Evolutionary conservation across 2,113 vertebrate genomes (phyloP).

Genomic region (Thermophis baileyi): DNA sequence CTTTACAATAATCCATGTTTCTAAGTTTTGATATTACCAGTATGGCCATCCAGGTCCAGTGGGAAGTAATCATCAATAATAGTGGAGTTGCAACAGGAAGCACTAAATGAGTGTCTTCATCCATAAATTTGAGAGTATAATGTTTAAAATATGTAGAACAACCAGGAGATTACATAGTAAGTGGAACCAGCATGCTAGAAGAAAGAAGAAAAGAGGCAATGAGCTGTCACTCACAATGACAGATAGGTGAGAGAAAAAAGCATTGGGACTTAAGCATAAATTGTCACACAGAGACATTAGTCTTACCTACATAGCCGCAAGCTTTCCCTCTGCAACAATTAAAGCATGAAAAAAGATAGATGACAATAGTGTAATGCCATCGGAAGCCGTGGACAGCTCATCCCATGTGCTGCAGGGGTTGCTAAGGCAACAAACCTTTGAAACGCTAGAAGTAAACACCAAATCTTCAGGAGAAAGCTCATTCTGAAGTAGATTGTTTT

Average conservation of each 20-base stretch:
- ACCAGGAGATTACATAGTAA: not conserved
- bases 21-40: not conserved
- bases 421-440: conserved; percentile 25
- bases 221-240: not conserved
- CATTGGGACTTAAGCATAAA: not conserved
- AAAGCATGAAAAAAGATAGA: not conserved
- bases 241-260: not conserved
- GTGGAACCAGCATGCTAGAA: not conserved
- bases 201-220: not conserved
- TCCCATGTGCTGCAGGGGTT: conserved; percentile 6
- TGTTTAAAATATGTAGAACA: not conserved
- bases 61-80: not conserved
- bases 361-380: not conserved
- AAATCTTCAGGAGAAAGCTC: not conserved
- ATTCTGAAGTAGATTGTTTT: not conserved
- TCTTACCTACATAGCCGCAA: not conserved
- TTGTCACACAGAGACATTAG: not conserved
- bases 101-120: not conserved
- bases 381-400: not conserved
- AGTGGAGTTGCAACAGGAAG: not conserved
- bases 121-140: not conserved
- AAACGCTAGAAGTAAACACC: not conserved
- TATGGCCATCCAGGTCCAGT: not conserved
- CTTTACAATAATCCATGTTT: not conserved
- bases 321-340: not conserved